phyloP scores from a whole-genome alignment of 2,888 invertebrate genomes.

The Ochropleura leucogaster region DNA sequence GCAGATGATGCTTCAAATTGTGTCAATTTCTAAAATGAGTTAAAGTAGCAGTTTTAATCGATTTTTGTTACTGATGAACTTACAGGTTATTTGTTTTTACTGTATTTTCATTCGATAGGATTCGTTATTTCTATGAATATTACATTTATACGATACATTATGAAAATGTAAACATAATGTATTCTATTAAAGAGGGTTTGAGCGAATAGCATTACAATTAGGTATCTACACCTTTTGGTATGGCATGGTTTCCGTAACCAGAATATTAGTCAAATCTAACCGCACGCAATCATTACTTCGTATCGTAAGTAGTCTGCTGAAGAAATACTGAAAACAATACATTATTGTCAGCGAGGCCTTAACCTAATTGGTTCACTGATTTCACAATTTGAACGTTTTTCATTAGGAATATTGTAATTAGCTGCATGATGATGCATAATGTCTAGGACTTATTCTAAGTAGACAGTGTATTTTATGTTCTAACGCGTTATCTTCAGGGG shows the following conservation, averaged over 20 bases:
- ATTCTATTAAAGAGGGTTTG: neutral
- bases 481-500: slow-evolving; percentile 24
- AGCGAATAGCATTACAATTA: neutral
- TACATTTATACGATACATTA: neutral
- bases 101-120: neutral
- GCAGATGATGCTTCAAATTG: neutral
- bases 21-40: neutral
- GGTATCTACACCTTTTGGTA: slow-evolving; percentile 2
- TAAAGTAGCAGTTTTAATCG: neutral
- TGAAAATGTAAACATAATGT: neutral
- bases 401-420: slow-evolving; percentile 42
- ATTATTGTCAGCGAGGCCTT: slow-evolving; percentile 67
- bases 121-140: neutral
- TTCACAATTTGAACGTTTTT: slow-evolving; percentile 59
- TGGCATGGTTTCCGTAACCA: slow-evolving; percentile 3
- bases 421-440: slow-evolving; percentile 31
- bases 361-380: slow-evolving; percentile 65
- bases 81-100: neutral
- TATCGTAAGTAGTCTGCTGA: slow-evolving; percentile 41
- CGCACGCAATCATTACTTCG: slow-evolving; percentile 45
- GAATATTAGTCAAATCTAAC: slow-evolving; percentile 34
- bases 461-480: neutral
- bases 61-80: neutral
- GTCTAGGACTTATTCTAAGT: slow-evolving; percentile 8
- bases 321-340: slow-evolving; percentile 70